Evolutionary conservation across 1,140 invertebrate genomes (phyloP), one percentile per base, ranked within the genome.

Genomic region (Lineus longissimus): DNA sequence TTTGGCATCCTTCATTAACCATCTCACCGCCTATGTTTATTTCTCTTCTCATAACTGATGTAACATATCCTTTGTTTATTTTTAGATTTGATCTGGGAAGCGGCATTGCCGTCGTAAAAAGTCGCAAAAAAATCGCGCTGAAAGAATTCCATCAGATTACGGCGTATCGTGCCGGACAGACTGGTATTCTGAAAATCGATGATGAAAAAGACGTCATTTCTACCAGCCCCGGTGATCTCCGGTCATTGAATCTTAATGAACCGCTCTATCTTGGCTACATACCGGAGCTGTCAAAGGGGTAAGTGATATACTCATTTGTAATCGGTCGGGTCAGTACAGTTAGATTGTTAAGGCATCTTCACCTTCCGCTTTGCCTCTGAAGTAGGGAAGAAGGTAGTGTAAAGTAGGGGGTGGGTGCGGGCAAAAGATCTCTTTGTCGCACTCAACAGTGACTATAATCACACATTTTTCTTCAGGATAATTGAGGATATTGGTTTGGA

Each of bases 401-500:
- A n/a, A n/a, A n/a, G n/a, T n/a, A n/a, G n/a, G n/a, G n/a, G n/a
- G n/a, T n/a, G n/a, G n/a, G n/a, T n/a, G n/a, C n/a, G n/a, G n/a
- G n/a, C n/a, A n/a, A n/a, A n/a, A n/a, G n/a, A n/a, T n/a, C n/a
- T n/a, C n/a, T n/a, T n/a, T n/a, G n/a, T n/a, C n/a, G n/a, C n/a
- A n/a, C n/a, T n/a, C n/a, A n/a, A n/a, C n/a, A n/a, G n/a, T n/a
- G n/a, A n/a, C n/a, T n/a, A n/a, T n/a, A n/a, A n/a, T n/a, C n/a
- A n/a, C n/a, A n/a, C n/a, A n/a, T n/a, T n/a, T n/a, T n/a, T n/a
- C 15, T 36, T 9, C 84, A 93, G 91, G 74, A 86, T 94, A 11
- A 92, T 88, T 81, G 90, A 94, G 65, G 92, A 92, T 72, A 89
- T 93, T 58, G 93, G 92, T 29, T 91, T 90, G 2, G 86, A 85